Base-by-base conservation (phyloP, 1,140 invertebrate species). In the Heliconius nattereri region DNA sequence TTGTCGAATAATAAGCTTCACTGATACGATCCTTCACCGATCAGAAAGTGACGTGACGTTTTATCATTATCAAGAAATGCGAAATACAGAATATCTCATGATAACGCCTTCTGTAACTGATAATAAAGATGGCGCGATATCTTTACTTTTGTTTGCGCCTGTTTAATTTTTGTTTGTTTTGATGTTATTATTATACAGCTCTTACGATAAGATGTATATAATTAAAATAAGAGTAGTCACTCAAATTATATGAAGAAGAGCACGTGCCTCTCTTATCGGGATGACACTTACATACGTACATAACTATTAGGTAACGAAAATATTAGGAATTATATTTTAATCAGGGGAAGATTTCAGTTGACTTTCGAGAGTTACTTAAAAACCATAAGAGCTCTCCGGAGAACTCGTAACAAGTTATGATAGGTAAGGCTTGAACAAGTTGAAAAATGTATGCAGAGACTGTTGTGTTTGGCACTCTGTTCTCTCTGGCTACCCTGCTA, bases 141-240 rank as follows among this genome's bases (percentile, higher is more conserved):
- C 54, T n/a, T 57, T 57, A 23, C 20, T 57, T 66, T 66, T 29
- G 60, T 66, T 66, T 66, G 60, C 26, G 57, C 57, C 57, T 23
- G 23, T 60, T 60, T 60, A n/a, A 60, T 23, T 60, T 54, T 60
- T 60, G 57, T 60, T 60, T 60, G n/a, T 60, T 60, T 60, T 60
- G 57, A 60, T 60, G 57, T 26, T 66, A 66, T 29, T 29, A 29
- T 66, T 29, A 29, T 66, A 29, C 26, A 29, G 29, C 60, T 11
- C 5, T 2, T 13, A 29, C 13, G 60, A 66, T 66, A 66, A 66
- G 26, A 66, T 29, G 60, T 26, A n/a, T 66, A n/a, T 29, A 66
- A 66, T 66, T 29, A 29, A 29, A 66, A 66, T 66, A 16, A 2
- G 9, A 29, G 9, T 29, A 11, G 60, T 66, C 60, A 57, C 20